A percentile compares a stretch with the other conserved stretches of the same genome.
Conservation (phyloP, 2,113 vertebrate species). For the Synchiropus splendidus region DNA sequence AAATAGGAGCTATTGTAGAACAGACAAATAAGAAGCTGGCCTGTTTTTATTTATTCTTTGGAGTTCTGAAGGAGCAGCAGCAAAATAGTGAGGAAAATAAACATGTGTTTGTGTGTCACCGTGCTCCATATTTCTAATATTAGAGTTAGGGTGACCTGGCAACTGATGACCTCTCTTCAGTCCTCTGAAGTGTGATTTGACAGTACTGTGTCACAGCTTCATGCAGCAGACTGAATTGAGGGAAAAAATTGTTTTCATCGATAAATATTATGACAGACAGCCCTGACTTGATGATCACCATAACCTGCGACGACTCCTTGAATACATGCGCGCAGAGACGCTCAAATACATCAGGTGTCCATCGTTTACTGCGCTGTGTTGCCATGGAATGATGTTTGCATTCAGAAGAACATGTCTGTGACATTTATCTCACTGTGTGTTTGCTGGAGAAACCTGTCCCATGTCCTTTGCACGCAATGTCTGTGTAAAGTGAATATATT, state of each 20-base stretch:
- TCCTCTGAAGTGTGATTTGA: conserved; percentile 12
- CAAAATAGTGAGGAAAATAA: conserved; percentile 14
- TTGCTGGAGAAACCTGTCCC: conserved; percentile 8
- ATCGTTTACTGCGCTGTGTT: conserved; percentile 1
- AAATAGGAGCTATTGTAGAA: conserved; percentile 1
- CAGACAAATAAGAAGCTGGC: conserved; percentile 1
- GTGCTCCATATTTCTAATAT: conserved; percentile 32
- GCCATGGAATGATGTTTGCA: conserved; percentile 24
- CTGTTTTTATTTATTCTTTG: conserved; percentile 7
- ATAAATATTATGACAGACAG: too few species aligned
- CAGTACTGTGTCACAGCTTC: conserved; percentile 2
- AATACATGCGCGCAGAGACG: too few species aligned
- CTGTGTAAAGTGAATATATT: conserved; percentile 12
- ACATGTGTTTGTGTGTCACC: conserved; percentile 6
- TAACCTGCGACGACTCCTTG: too few species aligned
- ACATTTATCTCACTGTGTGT: conserved; percentile 22
- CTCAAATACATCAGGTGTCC: too few species aligned
- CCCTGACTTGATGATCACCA: neutral
- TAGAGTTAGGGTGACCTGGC: conserved; percentile 26
- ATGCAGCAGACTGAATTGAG: conserved; percentile 5
- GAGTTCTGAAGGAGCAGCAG: too few species aligned
- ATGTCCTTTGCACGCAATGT: neutral
- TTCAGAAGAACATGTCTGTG: conserved; percentile 14
- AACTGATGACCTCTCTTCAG: conserved; percentile 6
- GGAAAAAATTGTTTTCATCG: conserved; percentile 10